phyloP scores from a whole-genome alignment of 2,888 invertebrate genomes.

The Spodoptera picta region DNA sequence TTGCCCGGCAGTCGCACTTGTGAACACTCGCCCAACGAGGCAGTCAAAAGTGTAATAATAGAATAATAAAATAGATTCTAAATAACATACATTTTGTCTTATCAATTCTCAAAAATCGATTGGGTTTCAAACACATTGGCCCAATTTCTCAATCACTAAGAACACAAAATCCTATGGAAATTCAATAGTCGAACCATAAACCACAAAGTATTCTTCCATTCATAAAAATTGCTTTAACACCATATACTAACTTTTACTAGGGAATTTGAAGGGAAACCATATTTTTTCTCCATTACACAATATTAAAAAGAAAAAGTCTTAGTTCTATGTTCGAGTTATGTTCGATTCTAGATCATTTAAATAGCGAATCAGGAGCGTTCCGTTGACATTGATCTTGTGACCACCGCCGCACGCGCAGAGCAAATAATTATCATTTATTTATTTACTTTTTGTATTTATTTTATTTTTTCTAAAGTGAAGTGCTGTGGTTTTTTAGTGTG shows the following conservation, averaged over 20 bases:
- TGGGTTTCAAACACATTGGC: no score
- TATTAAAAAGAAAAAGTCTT: constrained; percentile 13
- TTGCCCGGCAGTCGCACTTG: no score
- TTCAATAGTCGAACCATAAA: neutral
- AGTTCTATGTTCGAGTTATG: constrained; percentile 46
- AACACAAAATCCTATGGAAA: neutral
- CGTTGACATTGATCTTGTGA: constrained; percentile 80
- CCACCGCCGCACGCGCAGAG: constrained; percentile 66
- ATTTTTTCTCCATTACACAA: constrained; percentile 30
- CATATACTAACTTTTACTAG: constrained; percentile 33
- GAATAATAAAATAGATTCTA: no score
- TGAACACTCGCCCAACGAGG: no score
- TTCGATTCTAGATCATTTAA: constrained; percentile 84
- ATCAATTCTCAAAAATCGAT: no score
- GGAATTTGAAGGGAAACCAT: constrained; percentile 36
- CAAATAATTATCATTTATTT: constrained; percentile 11
- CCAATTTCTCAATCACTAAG: no score
- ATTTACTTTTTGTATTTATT: constrained; percentile 15
- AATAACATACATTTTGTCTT: no score
- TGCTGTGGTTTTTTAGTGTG: constrained; percentile 38
- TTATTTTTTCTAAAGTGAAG: constrained; percentile 39
- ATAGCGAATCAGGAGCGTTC: constrained; percentile 80
- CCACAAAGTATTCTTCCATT: constrained; percentile 5
- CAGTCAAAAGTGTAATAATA: no score
- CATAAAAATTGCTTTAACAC: constrained; percentile 2